Base-by-base conservation (phyloP, 2,797 vertebrate genomes). In the Halcyon smyrnensis region DNA sequence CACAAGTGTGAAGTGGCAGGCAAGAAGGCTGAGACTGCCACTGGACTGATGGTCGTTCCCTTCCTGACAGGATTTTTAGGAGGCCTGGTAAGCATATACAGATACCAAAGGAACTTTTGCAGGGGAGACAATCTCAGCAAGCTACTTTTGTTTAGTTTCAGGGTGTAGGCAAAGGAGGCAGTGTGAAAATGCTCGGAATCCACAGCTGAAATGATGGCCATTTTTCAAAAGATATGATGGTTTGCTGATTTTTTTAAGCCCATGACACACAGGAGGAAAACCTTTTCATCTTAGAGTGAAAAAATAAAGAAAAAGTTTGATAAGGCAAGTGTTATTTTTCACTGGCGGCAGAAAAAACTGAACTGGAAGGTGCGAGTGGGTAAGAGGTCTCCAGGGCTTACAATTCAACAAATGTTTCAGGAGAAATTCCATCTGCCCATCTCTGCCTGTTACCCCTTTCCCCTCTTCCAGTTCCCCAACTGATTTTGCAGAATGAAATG, bases 1-100 rank as follows among this genome's bases (percentile, higher is more conserved):
- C 56, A n/a, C 43, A 82, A 93, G 90, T 60, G 84, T 45, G 81
- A 93, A 82, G 76, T 23, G 88, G 60, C 75, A 95, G 81, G 78
- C 78, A 85, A 90, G 92, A 83, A 92, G 90, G 60, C 84, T 90
- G 80, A 74, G 77, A 73, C 51, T 96, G 67, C 60, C 84, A 92
- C 90, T 85, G 84, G 89, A 64, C 60, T 93, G 70, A 74, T 80
- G 95, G 34, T 85, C 15, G 9, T 65, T 90, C 32, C 48, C 54
- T 73, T 62, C 43, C 70, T 80, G 78, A 68, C 56, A 64, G 36
- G 56, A 80, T 74, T 50, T 82, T 91, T 67, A 87, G 74, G 27
- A 85, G 48, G 41, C 25, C 56, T 23, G 20, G 43, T 15, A 77
- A 43, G 45, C 23, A 28, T 46, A 37, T 25, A 37, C 10, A 39